Evolutionary conservation across 2,113 vertebrate genomes (phyloP), one percentile per base, ranked within the genome.

Genomic region (Sialia sialis): DNA sequence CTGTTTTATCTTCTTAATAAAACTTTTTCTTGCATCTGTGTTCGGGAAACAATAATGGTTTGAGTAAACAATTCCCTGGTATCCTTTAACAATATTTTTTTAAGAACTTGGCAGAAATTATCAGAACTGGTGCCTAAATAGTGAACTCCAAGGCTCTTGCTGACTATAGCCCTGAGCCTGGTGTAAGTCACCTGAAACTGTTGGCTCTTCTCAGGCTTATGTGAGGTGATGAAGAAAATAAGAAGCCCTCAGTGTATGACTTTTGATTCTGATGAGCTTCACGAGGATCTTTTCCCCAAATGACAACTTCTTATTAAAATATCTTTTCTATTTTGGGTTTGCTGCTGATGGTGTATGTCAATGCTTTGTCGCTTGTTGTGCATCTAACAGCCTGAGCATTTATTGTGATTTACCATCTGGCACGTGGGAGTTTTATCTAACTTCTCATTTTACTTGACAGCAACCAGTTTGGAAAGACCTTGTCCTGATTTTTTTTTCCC

Each of bases 341-440:
- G 60, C 85, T 90, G 41, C 74, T 74, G 60, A 48, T 86, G 89
- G 96, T 89, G 78, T 87, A 48, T 97, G 95, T 97, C 89, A 62
- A 55, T 81, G 73, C 32, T 62, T 95, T 38, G 32, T 83, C 30
- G 58, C 83, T 84, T 84, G 96, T 90, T 97, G 97, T 94, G 94
- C 97, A 96, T 97, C 97, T 97, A 91, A 95, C 98, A 96, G 97
- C 97, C 97, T 27, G 27, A 87, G 90, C 81, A 16, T 96, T 97
- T 95, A 75, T 93, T 97, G 97, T 96, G 97, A 95, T 89, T 84
- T 90, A 44, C 96, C 97, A 97, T 95, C 97, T 98, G 98, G 96
- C 96, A 73, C 5, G 97, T 96, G 94, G 98, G 98, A 94, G 97
- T 97, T 97, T 89, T 78, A 91, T 96, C 93, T 95, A 93, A 96